Base-by-base conservation (phyloP, 2,797 vertebrate species). In the Notoglanidium macrostoma region DNA sequence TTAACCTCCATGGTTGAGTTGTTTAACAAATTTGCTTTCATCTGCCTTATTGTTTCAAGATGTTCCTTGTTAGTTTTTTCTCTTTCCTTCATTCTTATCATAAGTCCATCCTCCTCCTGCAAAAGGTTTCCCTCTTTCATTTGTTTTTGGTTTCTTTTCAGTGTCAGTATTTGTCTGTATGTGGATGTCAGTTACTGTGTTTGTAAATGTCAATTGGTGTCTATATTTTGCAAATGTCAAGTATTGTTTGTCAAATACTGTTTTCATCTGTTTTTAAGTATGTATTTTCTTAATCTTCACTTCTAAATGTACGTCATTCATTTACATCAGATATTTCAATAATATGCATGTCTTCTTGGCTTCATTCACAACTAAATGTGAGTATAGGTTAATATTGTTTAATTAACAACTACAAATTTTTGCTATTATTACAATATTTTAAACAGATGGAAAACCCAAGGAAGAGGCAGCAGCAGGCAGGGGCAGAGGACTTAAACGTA, bases 391-490 rank as follows among this genome's bases (percentile, higher is more conserved):
- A 15, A 65, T 86, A 55, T 67, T 5, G 51, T 85, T 76, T 23
- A 77, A 44, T 35, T 0, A 1, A 70, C 72, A 77, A 7, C 26
- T 57, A 29, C 0, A 15, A 86, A 77, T 85, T 78, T n/a, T 54
- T 87, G 40, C 14, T 32, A 72, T 74, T 89, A 54, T 63, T 83
- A 35, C 26, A 85, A 67, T 82, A 70, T 92, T 92, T 93, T 91
- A 93, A 95, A 91, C 94, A 99, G 98, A 99, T 94, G 96, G 97
- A 89, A 99, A 98, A 93, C 96, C 98, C 84, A 93, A 97, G 88
- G 98, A 99, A 26, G 98, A 99, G 88, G 76, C 96, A 89, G 91
- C 96, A 0, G 97, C 95, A 94, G 97, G 97, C 49, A 94, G 97
- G 96, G 97, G 96, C 86, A 74, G 95, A 93, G 95, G 97, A 91